Base-by-base conservation (phyloP, 2,113 vertebrate species). In the Clarias macrocephalus region DNA sequence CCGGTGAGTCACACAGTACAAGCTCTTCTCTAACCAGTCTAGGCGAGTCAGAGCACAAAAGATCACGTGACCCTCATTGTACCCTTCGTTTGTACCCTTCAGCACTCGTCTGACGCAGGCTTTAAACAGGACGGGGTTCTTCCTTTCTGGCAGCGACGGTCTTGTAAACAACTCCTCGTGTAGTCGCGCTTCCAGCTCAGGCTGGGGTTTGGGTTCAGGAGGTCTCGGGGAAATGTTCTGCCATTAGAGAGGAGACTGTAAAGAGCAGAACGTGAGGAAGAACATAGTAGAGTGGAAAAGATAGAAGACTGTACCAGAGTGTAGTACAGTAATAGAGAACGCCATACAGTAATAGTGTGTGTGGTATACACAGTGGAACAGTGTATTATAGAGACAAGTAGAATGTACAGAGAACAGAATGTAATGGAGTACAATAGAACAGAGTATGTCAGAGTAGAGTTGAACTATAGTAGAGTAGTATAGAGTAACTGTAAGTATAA, bases 11-110 rank as follows among this genome's bases (percentile, higher is more conserved):
- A 81, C 57, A 42, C 57, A 62, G 57, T 33, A 42, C 23, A 2
- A 37, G 30, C 19, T 81, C 54, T 8, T 12, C 79, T 81, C 79
- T 62, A 62, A 62, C 79, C 79, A 81, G 79, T 81, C 79, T 25
- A 42, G 79, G 30, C 30, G 21, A 62, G 79, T 81, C 57, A 19
- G 2, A 42, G 28, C 77, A 59, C 79, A 81, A 60, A 62, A 62
- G 30, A 62, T 62, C 79, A 81, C 33, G 15, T 81, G 79, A 81
- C 79, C n/a, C 79, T 81, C n/a, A 81, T 81, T 62, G 79, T 81
- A 81, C 57, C 57, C 16, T 62, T 62, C 30, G 25, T 3, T 56
- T 13, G 30, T 81, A 81, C 57, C 79, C 54, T 81, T 62, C 79
- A 81, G 79, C 19, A 23, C 18, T 62, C 10, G 2, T 80, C 30